A percentile compares a stretch with the other conserved stretches of the same genome.
These are phyloP conservation scores for Rhynchomys soricoides DNA, from an alignment of 2,113 vertebrate genomes.

Conservation along the genomic window DNA sequence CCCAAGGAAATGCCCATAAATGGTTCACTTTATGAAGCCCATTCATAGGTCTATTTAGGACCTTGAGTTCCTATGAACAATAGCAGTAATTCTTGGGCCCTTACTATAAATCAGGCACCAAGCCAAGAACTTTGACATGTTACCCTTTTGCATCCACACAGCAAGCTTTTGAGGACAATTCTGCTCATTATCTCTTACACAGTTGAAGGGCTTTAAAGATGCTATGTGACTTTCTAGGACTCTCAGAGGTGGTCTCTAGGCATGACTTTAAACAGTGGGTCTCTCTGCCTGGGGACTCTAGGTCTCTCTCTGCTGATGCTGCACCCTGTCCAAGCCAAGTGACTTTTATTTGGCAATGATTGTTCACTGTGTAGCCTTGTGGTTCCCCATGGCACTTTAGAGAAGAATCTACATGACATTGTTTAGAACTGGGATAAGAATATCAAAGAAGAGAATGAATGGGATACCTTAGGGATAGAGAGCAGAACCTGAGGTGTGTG, in stretches of 20 bases:
- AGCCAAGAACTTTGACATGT: not conserved
- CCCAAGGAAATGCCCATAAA: constrained; percentile 12
- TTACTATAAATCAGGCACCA: not conserved
- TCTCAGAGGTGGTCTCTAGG: not conserved
- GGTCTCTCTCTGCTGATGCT: not conserved
- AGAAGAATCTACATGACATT: too few species aligned
- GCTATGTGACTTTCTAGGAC: not conserved
- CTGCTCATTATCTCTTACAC: not conserved
- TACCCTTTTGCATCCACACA: not conserved
- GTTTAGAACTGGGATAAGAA: not conserved
- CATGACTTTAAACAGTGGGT: not conserved
- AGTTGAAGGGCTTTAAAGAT: not conserved
- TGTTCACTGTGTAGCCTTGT: accelerated
- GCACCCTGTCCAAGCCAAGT: not conserved
- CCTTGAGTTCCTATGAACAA: not conserved
- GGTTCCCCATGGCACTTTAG: not conserved
- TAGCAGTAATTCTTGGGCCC: not conserved
- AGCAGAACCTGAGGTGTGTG: not conserved
- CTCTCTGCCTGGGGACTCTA: not conserved
- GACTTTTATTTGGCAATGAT: not conserved
- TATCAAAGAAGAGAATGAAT: not conserved
- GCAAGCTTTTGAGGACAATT: not conserved
- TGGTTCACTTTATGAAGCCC: not conserved
- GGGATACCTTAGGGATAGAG: not conserved
- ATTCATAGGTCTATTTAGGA: not conserved